Evolutionary conservation across 2,797 vertebrate species (phyloP), one percentile per base, ranked within the genome.

Genomic region (Argya squamiceps): DNA sequence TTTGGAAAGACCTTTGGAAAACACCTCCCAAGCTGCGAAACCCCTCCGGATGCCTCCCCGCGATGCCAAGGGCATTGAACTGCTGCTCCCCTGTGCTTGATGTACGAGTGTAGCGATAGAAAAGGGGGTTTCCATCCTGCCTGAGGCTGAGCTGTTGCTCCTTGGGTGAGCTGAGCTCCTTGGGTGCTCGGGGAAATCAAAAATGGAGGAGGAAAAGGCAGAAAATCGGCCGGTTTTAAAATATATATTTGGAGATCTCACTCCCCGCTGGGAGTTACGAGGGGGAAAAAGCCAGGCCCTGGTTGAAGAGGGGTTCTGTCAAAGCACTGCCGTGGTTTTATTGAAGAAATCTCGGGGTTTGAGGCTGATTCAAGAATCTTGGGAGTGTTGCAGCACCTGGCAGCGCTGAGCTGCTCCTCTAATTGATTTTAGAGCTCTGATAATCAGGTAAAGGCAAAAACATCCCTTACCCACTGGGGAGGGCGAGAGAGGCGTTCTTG

Each of bases 81-180:
- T 19, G 9, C 39, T 2, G 32, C 24, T 36, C 5, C 34, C 11
- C 10, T 0, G 0, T 0, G n/a, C 39, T 63, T 11, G 5, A 39
- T 0, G 4, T 12, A 19, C 9, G 43, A 44, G 43, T 44, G 43
- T 20, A 44, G 43, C 43, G 16, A 27, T 9, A 59, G 19, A 22
- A 13, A 81, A 76, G n/a, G 30, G 11, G 6, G 67, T 89, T 67
- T 63, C 26, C 4, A 2, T 11, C 52, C 37, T 36, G 24, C 26
- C 34, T 2, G 4, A n/a, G 52, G 77, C 53, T 50, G 36, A 89
- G 77, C 27, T 8, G 1, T 2, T 50, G 3, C 15, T 32, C 44
- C 22, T 19, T 1, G 50, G 16, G 34, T 11, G 4, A 44, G 43
- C 43, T 44, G 43, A 44, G 4, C 17, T 36, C 49, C 22, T 19